Percentiles rank a stretch among this genome's conserved stretches.
Evolutionary conservation across 2,113 vertebrate genomes (phyloP).

Genomic region (Delphinus delphis): DNA sequence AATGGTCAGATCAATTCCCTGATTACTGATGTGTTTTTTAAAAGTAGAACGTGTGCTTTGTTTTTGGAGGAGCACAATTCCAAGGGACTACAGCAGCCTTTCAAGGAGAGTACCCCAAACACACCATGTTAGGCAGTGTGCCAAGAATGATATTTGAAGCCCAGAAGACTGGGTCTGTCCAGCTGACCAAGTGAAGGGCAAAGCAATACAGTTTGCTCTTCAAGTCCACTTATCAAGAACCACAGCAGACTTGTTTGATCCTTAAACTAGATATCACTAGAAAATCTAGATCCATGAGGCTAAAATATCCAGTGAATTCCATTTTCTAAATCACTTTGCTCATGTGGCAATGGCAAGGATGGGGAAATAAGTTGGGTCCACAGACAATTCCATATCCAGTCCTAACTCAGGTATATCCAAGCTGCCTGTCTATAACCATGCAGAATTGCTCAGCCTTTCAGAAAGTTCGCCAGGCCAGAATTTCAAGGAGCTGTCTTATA

Average conservation of each 20-base stretch:
- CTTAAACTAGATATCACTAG: background rate
- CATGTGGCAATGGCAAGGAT: background rate
- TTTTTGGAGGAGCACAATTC: background rate
- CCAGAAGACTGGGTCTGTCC: background rate
- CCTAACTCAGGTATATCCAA: background rate
- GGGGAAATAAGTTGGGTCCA: background rate
- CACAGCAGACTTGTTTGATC: background rate
- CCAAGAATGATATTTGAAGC: background rate
- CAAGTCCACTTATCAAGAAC: background rate
- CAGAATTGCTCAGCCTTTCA: background rate
- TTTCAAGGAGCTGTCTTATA: background rate
- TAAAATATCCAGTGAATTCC: background rate
- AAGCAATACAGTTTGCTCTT: background rate
- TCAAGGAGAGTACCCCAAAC: background rate
- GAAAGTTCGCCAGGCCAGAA: background rate
- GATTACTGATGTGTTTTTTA: background rate
- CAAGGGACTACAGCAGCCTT: background rate
- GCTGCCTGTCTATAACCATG: background rate
- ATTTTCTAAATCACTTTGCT: conserved; percentile 23
- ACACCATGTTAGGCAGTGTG: background rate
- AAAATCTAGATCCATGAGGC: background rate
- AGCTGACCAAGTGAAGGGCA: background rate
- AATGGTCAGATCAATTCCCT: background rate
- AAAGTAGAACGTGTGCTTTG: background rate
- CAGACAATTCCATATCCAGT: background rate